Evolutionary conservation across 2,113 vertebrate genomes (phyloP).

Genomic region (Kryptolebias marmoratus): DNA sequence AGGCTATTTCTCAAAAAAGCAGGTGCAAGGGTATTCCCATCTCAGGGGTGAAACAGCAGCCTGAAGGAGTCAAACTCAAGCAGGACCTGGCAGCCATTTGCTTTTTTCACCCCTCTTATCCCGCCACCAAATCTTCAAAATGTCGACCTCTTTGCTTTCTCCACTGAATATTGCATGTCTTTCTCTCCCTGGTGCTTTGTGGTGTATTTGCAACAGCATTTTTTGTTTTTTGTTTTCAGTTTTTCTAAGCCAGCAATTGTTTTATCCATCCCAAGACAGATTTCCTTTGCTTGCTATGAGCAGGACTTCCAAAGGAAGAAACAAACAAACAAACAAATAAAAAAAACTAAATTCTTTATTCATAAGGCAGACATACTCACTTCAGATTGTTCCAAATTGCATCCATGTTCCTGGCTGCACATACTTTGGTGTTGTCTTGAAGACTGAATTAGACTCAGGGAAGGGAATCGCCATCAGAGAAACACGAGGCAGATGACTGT

Average conservation of each 20-base stretch:
- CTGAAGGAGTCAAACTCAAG: conserved; percentile 16
- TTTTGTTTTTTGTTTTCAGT: conserved; percentile 47
- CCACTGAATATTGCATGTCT: conserved; percentile 56
- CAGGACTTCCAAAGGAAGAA: conserved; percentile 41
- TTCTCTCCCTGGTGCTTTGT: conserved; percentile 35
- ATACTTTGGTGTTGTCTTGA: conserved; percentile 47
- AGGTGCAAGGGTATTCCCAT: conserved; percentile 5
- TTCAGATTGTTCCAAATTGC: conserved; percentile 75
- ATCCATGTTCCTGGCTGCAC: conserved; percentile 57
- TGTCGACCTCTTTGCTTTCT: conserved; percentile 53
- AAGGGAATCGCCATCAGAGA: conserved; percentile 50
- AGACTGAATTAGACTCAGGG: conserved; percentile 75
- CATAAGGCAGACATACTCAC: conserved; percentile 67
- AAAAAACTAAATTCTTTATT: conserved; percentile 64
- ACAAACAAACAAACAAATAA: conserved; percentile 3
- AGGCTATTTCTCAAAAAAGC: conserved; percentile 5
- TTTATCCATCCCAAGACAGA: conserved; percentile 61
- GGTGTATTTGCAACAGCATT: conserved; percentile 38
- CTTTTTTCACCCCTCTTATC: conserved; percentile 1
- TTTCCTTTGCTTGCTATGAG: conserved; percentile 52
- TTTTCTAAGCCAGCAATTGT: conserved; percentile 65
- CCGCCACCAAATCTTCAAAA: conserved; percentile 46
- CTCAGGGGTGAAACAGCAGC: conserved; percentile 5
- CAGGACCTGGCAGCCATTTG: conserved; percentile 47
- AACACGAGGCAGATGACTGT: conserved; percentile 44